Evolutionary conservation across 2,888 invertebrate species (phyloP), one percentile per base, ranked within the genome.

Genomic region (Sarcophaga subvicina): DNA sequence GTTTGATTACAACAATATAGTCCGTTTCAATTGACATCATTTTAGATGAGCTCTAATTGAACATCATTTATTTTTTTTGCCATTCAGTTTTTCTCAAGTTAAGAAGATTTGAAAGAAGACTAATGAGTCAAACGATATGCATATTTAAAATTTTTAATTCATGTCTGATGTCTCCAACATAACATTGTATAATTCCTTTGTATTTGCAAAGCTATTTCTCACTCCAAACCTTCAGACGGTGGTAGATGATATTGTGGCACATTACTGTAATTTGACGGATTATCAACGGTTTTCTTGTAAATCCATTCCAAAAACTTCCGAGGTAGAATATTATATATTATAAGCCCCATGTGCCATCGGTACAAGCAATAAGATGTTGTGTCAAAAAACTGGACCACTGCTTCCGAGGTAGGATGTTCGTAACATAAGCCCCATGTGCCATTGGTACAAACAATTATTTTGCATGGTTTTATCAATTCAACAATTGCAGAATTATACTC

Each of bases 401-500:
- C 91, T 93, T 98, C 98, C 0, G 99, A 98, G 1, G 97, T 96
- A 6, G 99, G 99, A 94, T 99, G 99, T 93, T 99, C 99, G 93
- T 99, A 99, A 92, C 98, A 98, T 89, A 99, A 94, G 5, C 99
- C 99, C 93, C 97, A 97, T 37, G 96, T 96, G 47, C 99, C 99
- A 92, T 99, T 98, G 88, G 96, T 96, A 0, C 97, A 96, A 76
- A 99, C 96, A 69, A 99, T 95, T 84, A 98, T 95, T 95, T 89
- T 99, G 99, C 89, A 99, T 96, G 63, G 99, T 99, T 93, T 99
- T 99, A 93, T 99, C 99, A 94, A 98, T 99, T 99, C 99, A 99
- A 67, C 99, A 95, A 94, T 99, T 99, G 77, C 96, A 5, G 98
- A 97, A 93, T 98, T 97, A 91, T 95, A 94, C 14, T 95, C 94